Evolutionary conservation across 2,888 invertebrate species (phyloP).

Genomic region (Teleiodes luculella): DNA sequence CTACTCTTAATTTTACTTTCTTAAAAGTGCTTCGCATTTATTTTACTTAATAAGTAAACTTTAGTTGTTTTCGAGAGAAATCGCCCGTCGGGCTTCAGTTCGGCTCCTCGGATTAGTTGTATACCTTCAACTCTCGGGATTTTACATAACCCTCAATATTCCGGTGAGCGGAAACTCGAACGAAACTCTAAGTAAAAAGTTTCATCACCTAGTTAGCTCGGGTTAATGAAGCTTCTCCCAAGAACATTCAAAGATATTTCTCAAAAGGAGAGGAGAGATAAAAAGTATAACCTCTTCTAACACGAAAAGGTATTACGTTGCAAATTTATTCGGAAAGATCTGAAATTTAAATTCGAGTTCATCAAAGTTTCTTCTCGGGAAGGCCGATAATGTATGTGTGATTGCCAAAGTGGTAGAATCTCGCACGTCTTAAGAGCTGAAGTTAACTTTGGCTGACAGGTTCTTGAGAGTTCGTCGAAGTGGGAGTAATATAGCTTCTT

Average conservation of each 20-base stretch:
- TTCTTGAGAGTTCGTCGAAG: neutral
- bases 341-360: constrained; percentile 70
- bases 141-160: constrained; percentile 8
- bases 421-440: neutral
- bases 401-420: constrained; percentile 29
- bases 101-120: neutral
- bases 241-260: constrained; percentile 22
- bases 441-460: constrained; percentile 1
- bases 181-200: constrained; percentile 32
- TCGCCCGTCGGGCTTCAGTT: neutral
- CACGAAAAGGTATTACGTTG: constrained; percentile 56
- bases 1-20: neutral
- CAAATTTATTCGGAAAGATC: constrained; percentile 68
- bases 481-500: constrained; percentile 3
- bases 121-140: neutral
- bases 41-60: neutral
- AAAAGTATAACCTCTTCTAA: constrained; percentile 24
- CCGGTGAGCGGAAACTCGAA: constrained; percentile 8
- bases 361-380: constrained; percentile 59
- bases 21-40: neutral
- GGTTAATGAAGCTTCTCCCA: constrained; percentile 36
- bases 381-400: constrained; percentile 47
- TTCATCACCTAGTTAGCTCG: constrained; percentile 33
- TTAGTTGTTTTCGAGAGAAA: neutral
- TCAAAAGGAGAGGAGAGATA: constrained; percentile 45